Evolutionary conservation across 2,888 invertebrate species (phyloP), one percentile per base, ranked within the genome.

Genomic region (Agrotis ipsilon): DNA sequence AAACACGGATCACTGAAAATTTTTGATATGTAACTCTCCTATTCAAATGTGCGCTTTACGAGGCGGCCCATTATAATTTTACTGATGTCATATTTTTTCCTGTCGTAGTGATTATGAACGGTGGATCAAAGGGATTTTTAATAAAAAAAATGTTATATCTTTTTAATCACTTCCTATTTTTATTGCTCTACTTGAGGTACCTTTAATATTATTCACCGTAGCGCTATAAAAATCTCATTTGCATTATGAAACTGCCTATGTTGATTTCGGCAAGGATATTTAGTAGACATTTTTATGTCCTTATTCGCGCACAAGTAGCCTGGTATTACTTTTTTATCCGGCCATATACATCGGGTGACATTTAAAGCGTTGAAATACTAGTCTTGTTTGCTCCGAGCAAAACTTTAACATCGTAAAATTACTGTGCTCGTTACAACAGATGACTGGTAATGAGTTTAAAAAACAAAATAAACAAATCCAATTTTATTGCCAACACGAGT

Each of bases 21-120:
- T 96, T 96, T 96, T 96, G 96, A 96, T 96, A 96, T 95, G 96
- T 96, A 93, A 96, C 95, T 93, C 93, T 95, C 92, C 94, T 95
- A 96, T 96, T 96, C 96, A 96, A 96, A 96, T 95, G 93, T 85
- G 83, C 89, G 87, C 88, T 95, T 96, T 95, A 96, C 94, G 96
- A 95, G 89, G 87, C 86, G 86, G 88, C 89, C 93, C 93, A 94
- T 96, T 95, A 96, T 94, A 93, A 94, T 94, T 95, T 96, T 95
- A 95, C 93, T 93, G 94, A 91, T 91, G 89, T 94, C 93, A 92
- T 95, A 95, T 94, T 94, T 95, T 92, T 90, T 92, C 92, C 91
- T 91, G 91, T 89, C 92, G 88, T 91, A 87, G 89, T 91, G 92
- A 93, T 93, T 94, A 93, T 92, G 91, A 89, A 92, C 93, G 94